Conservation (phyloP, 2,113 vertebrate genomes). For the Rhineura floridana region DNA sequence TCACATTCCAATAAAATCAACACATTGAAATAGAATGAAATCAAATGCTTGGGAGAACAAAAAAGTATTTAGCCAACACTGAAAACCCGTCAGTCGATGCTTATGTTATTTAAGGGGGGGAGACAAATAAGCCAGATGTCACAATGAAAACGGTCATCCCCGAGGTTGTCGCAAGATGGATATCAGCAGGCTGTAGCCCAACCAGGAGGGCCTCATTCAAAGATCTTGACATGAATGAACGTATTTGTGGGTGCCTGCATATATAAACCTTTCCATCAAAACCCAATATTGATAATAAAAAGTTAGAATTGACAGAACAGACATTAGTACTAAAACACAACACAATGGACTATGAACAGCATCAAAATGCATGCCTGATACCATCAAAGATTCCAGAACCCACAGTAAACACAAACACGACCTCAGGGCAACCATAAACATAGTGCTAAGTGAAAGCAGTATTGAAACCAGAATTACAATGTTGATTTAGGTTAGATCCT, state of each 20-base stretch:
- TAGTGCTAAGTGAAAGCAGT: not conserved
- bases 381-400: not conserved
- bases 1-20: too few species aligned
- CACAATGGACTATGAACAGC: not conserved
- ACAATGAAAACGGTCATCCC: too few species aligned
- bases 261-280: not conserved
- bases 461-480: not conserved
- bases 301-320: not conserved
- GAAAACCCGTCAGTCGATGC: too few species aligned
- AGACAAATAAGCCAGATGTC: too few species aligned
- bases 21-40: too few species aligned
- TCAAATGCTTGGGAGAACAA: too few species aligned
- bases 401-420: not conserved
- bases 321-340: not conserved
- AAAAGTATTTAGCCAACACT: too few species aligned
- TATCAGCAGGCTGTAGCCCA: too few species aligned
- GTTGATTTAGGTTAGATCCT: not conserved
- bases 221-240: not conserved
- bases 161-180: too few species aligned
- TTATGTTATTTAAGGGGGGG: too few species aligned
- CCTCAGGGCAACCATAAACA: fast-evolving
- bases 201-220: too few species aligned
- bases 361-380: not conserved
- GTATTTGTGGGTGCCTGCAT: not conserved
- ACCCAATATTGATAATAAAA: not conserved